Evolutionary conservation across 2,113 vertebrate species (phyloP), one percentile per base, ranked within the genome.

Genomic region (Ariopsis seemanni): DNA sequence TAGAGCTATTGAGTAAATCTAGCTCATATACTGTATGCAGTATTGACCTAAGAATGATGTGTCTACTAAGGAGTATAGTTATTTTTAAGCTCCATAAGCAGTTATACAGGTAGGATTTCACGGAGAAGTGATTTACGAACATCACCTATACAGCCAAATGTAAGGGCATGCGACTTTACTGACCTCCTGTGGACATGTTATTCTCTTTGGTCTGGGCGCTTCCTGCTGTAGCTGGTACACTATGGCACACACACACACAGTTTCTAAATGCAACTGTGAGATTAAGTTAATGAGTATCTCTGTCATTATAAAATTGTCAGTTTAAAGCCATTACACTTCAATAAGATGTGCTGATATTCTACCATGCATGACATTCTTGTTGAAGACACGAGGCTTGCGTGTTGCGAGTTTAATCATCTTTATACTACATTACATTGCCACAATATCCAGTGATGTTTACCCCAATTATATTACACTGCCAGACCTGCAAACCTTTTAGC

Each of bases 201-300:
- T 97, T 95, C 98, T 97, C 95, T 98, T 99, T 94, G 98, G 98
- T 90, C 97, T 96, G 12, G 97, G 97, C 4, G 98, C 97, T 91
- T 99, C 98, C 93, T 99, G 98, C 93, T 99, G 98, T 87, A 99
- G 93, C 90, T 99, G 98, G 95, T 99, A 99, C 91, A 99, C 98
- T 99, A 95, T 90, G 90, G 65, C 63, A 75, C 84, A 82, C 14
- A 84, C 50, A 48, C 17, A 30, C 9, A 17, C 5, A 82, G 12
- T 52, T 65, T 83, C 14, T 75, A 58, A 77, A 65, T 63, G 48
- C 3, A 78, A 55, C 30, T 34, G 11, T 18, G n/a, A 63, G 30
- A 25, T 48, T 78, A 60, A 15, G 10, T 0, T 34, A 34, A 62
- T 82, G 55, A 20, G 7, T 9, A 82, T 34, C 5, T 25, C 27